Evolutionary conservation across 2,888 invertebrate species (phyloP).

Genomic region (Drosophila fungiperda): DNA sequence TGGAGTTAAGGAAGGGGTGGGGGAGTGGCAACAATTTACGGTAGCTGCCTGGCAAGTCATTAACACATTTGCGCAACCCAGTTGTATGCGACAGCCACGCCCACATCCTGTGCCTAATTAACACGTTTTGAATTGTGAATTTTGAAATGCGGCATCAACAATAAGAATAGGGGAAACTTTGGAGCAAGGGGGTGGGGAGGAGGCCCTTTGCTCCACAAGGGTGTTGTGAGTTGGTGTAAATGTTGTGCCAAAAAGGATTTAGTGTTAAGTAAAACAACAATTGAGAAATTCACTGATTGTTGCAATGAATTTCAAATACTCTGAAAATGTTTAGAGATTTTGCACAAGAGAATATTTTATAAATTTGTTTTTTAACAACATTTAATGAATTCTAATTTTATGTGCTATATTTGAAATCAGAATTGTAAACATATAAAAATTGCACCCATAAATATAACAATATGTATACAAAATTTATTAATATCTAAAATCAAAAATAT

Average conservation of each 20-base stretch:
- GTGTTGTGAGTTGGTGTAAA: slow-evolving; percentile 14
- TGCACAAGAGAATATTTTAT: neutral
- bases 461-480: neutral
- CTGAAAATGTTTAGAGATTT: slow-evolving; percentile 6
- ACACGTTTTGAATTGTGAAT: slow-evolving; percentile 81
- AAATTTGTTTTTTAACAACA: neutral
- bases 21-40: slow-evolving; percentile 19
- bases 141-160: slow-evolving; percentile 69
- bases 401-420: neutral
- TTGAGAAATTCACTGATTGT: slow-evolving; percentile 7
- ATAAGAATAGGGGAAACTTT: slow-evolving; percentile 7
- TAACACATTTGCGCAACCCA: slow-evolving; percentile 70
- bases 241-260: slow-evolving; percentile 72
- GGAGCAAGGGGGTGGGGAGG: slow-evolving; percentile 15
- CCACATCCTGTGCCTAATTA: slow-evolving; percentile 72
- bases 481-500: neutral
- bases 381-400: neutral
- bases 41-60: slow-evolving; percentile 62
- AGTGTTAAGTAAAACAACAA: slow-evolving; percentile 64
- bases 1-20: neutral
- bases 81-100: slow-evolving; percentile 30
- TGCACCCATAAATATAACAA: neutral
- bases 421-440: neutral
- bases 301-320: slow-evolving; percentile 36
- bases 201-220: neutral